Evolutionary conservation across 2,888 invertebrate genomes (phyloP).

Genomic region (Polydrusus cervinus): DNA sequence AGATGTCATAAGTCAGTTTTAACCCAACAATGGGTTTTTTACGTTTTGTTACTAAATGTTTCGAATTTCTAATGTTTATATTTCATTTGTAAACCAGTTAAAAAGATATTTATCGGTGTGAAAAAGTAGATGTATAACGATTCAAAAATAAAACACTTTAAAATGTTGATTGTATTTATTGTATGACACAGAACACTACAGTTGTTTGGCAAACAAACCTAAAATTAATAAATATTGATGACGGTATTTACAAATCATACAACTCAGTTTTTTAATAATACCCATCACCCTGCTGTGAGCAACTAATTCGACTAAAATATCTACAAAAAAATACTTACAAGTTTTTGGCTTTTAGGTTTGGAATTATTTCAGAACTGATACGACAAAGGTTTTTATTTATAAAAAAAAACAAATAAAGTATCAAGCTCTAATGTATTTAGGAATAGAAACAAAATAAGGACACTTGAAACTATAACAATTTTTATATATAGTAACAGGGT

Average conservation of each 20-base stretch:
- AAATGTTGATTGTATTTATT: constrained; percentile 45
- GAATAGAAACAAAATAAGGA: constrained; percentile 56
- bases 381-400: neutral
- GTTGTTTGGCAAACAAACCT: constrained; percentile 47
- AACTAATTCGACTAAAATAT: constrained; percentile 34
- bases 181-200: constrained; percentile 52
- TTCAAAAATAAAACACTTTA: constrained; percentile 31
- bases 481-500: constrained; percentile 62
- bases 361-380: constrained; percentile 2
- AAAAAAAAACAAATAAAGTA: constrained; percentile 14
- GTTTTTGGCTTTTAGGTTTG: constrained; percentile 10
- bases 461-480: constrained; percentile 62
- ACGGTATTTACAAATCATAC: constrained; percentile 48
- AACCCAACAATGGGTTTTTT: constrained; percentile 6
- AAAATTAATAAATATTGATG: constrained; percentile 30
- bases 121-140: constrained; percentile 26
- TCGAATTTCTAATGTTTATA: constrained; percentile 3
- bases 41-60: constrained; percentile 23
- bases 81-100: constrained; percentile 8
- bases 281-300: constrained; percentile 33
- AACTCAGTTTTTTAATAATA: constrained; percentile 48
- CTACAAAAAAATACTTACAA: constrained; percentile 27
- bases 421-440: constrained; percentile 23
- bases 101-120: constrained; percentile 28
- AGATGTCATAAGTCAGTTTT: neutral